Base-by-base conservation (phyloP, 2,113 vertebrate species). In the Turnix velox region DNA sequence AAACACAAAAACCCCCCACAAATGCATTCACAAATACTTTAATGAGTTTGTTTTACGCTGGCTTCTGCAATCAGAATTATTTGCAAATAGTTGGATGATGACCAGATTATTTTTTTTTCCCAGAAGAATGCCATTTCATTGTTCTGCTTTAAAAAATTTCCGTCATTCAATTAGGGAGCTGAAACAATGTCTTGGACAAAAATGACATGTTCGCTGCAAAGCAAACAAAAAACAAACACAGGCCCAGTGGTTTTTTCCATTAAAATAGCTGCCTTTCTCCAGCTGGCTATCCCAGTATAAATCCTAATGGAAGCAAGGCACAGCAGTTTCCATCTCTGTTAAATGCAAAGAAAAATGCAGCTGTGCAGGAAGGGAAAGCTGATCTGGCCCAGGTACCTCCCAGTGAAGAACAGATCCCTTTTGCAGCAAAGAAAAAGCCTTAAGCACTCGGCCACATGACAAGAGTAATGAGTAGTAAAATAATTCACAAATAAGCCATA, bases 111-210 rank as follows among this genome's bases (percentile, higher is more conserved):
- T 61, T 52, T 85, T 42, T 57, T 65, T 79, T 81, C 88, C 23
- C 85, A 84, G 49, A 96, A 87, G 92, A 88, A 90, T 79, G 73
- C 28, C 42, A 78, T 78, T 96, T 94, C 91, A 96, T 95, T 96
- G 92, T 95, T 96, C 91, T 88, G 37, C 69, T 81, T 92, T 48
- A 88, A 92, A 95, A 95, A 94, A 72, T 91, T 95, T 94, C 83
- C 84, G 45, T 87, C 90, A 88, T 81, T 92, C 90, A 93, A 42
- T 96, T 90, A 91, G 31, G 66, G 88, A 94, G 45, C 86, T 61
- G 65, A 96, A 96, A 95, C 92, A 96, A 96, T 95, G 96, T 92
- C 92, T 95, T 96, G 94, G 95, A 94, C 88, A 91, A 94, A 94
- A 96, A 68, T 61, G 52, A 87, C 66, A 86, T 87, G 73, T 92